Evolutionary conservation across 2,797 vertebrate species (phyloP), one percentile per base, ranked within the genome.

Genomic region (Tenualosa ilisha): DNA sequence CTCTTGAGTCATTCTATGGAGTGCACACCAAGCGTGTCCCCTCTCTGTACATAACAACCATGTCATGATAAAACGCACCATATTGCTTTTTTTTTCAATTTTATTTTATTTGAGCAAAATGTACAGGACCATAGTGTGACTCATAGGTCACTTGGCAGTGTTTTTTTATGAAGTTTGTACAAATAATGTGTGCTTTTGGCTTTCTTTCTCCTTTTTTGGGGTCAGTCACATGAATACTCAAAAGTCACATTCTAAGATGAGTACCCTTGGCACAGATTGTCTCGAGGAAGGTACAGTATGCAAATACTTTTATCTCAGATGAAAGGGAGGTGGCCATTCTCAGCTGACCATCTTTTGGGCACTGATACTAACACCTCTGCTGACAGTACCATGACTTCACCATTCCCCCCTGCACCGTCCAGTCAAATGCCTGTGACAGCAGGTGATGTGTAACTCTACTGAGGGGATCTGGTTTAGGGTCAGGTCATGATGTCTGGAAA

Each of bases 1-100:
- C 88, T 87, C 90, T 88, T 86, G 88, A 50, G 85, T 83, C 87
- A 3, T 51, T 54, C 86, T 81, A 91, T 91, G 88, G 85, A 93
- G 85, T 87, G 88, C 90, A 92, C 86, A 90, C 91, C 92, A 93
- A 89, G 89, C 89, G 86, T 94, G 93, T 93, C 91, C 88, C 88
- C 81, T 85, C 87, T 93, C 82, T 83, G 92, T 89, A 90, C 92
- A 93, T 91, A 93, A 93, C 92, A 92, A 92, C 91, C 92, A 90
- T 88, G 90, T 84, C 86, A 87, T 88, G 81, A 90, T 85, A 37
- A 31, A 24, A 24, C 22, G 13, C 13, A 11, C 22, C 56, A 43
- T 46, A 59, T 11, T 61, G 53, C 59, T 22, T 59, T 22, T 59
- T 22, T 59, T 22, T 59, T 11, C 15, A 22, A 43, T 54, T 40